Conservation (phyloP, 1,140 invertebrate genomes). For the Solenopsis fugax region DNA sequence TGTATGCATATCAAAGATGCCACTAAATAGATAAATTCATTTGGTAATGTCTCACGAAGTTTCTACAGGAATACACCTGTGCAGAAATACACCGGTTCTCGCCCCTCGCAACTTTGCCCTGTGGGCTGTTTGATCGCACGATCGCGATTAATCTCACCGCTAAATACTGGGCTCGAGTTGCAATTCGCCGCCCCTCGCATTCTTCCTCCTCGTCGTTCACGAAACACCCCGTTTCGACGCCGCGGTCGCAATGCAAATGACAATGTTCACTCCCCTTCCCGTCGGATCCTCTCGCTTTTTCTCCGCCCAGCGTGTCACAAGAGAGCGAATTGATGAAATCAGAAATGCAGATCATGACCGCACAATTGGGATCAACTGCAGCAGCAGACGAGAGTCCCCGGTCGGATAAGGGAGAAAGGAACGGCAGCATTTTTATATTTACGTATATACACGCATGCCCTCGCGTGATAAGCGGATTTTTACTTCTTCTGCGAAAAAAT, state of each 20-base stretch:
- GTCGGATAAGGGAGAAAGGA: constrained; percentile 22
- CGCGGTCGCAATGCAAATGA: constrained; percentile 67
- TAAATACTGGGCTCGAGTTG: constrained; percentile 53
- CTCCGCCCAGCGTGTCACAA: constrained; percentile 63
- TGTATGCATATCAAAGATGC: neutral
- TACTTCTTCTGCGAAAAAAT: constrained; percentile 33
- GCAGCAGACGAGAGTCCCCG: constrained; percentile 12
- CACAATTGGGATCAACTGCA: constrained; percentile 76
- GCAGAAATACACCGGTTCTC: neutral
- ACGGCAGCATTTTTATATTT: constrained; percentile 26
- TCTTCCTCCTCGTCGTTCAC: constrained; percentile 43
- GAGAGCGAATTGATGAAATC: constrained; percentile 80
- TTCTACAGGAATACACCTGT: constrained; percentile 46
- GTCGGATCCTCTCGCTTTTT: constrained; percentile 8
- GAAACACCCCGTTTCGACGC: constrained; percentile 33
- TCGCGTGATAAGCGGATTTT: constrained; percentile 76
- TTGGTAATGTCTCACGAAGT: constrained; percentile 11
- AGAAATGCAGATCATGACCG: constrained; percentile 81
- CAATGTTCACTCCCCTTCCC: constrained; percentile 30
- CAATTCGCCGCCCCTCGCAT: constrained; percentile 31
- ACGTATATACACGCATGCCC: constrained; percentile 11
- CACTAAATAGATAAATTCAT: neutral
- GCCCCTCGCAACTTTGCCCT: neutral
- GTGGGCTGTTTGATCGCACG: neutral
- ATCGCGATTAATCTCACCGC: constrained; percentile 47